phyloP scores from a whole-genome alignment of 2,113 vertebrate genomes.

The Leptocoma aspasia region DNA sequence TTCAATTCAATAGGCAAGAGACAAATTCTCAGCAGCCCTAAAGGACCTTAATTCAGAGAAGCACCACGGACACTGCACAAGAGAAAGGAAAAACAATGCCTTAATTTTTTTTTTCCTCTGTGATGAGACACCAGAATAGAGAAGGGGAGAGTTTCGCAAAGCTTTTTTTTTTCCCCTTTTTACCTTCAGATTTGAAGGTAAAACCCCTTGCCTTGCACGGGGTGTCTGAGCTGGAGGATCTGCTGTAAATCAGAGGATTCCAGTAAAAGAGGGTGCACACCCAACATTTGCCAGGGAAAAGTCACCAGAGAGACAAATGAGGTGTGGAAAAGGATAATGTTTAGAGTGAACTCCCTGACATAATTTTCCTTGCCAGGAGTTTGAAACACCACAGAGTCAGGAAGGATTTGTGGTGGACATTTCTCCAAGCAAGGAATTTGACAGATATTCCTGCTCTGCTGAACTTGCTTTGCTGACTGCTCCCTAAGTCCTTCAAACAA shows the following conservation, averaged over 20 bases:
- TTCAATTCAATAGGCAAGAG: not conserved
- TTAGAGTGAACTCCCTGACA: not conserved
- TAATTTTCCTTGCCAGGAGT: not conserved
- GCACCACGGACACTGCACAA: not conserved
- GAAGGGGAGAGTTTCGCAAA: not conserved
- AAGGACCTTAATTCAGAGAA: not conserved
- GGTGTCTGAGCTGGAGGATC: not conserved
- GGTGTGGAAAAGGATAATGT: not conserved
- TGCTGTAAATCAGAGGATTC: not conserved
- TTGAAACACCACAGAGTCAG: not conserved
- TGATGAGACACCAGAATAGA: not conserved
- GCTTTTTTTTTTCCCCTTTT: not conserved
- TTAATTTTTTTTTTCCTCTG: not conserved
- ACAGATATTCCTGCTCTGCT: conserved; percentile 45
- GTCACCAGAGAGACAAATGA: not conserved
- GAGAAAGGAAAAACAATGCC: not conserved
- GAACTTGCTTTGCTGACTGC: conserved; percentile 20
- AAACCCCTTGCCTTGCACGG: not conserved
- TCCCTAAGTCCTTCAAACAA: conserved; percentile 18
- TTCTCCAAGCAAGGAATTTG: conserved; percentile 16
- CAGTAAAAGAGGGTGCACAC: not conserved
- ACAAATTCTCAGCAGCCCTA: not conserved
- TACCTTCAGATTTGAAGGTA: not conserved
- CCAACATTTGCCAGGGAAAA: not conserved
- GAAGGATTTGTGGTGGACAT: not conserved